phyloP scores from a whole-genome alignment of 2,113 vertebrate species.

The Perca flavescens region DNA sequence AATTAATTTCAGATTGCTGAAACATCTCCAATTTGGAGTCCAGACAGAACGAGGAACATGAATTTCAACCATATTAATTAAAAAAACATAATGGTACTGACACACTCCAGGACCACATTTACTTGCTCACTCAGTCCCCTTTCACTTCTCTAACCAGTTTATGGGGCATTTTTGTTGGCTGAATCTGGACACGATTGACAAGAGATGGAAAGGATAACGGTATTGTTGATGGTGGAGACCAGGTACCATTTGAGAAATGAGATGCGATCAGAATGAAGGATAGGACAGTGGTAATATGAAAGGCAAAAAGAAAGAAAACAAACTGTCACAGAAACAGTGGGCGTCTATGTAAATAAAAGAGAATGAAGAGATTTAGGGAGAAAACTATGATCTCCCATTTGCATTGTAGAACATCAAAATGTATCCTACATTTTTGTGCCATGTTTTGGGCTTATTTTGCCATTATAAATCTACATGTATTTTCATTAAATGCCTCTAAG shows the following conservation, averaged over 20 bases:
- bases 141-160: neutral
- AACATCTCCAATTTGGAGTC: neutral
- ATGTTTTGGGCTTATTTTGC: neutral
- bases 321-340: conserved; percentile 22
- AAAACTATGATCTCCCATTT: conserved; percentile 12
- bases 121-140: neutral
- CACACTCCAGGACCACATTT: neutral
- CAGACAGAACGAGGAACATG: neutral
- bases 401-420: conserved; percentile 14
- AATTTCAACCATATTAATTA: neutral
- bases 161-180: neutral
- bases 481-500: neutral
- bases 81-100: neutral
- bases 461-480: neutral
- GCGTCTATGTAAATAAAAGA: conserved; percentile 26
- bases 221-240: neutral
- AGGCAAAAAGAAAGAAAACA: neutral
- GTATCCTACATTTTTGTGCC: neutral
- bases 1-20: neutral
- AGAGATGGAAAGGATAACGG: neutral
- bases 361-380: neutral
- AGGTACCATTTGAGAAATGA: conserved; percentile 10
- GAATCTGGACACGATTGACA: neutral
- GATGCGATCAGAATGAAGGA: neutral
- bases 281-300: conserved; percentile 1